Conservation (phyloP, 2,888 invertebrate species). For the Dione vanillae region DNA sequence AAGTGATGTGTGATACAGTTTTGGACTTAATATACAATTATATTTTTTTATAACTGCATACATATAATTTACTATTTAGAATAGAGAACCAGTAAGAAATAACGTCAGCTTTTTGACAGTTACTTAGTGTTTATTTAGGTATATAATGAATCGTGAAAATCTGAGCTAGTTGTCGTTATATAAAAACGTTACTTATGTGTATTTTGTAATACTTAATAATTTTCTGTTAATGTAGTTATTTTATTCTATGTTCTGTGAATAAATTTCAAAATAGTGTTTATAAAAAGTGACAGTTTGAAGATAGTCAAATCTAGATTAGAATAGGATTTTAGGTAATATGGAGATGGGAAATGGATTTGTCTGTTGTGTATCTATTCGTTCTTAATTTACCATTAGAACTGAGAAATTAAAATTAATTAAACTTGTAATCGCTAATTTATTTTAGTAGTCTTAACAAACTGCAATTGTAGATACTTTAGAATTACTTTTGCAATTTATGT, state of each 20-base stretch:
- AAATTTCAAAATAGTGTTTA: too few species aligned
- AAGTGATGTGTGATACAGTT: constrained; percentile 20
- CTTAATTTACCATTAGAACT: not conserved
- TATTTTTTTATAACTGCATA: not conserved
- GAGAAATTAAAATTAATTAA: not conserved
- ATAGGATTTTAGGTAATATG: not conserved
- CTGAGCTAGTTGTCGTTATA: too few species aligned
- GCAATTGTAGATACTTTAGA: not conserved
- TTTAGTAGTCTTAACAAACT: not conserved
- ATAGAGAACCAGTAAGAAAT: not conserved
- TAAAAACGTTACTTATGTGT: too few species aligned
- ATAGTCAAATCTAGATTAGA: too few species aligned
- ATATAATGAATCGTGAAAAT: too few species aligned
- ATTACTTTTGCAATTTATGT: constrained; percentile 11
- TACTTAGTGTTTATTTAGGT: not conserved
- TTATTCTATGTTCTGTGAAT: too few species aligned
- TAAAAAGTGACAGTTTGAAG: too few species aligned
- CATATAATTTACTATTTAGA: not conserved
- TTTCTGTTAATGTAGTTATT: too few species aligned
- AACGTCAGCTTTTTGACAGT: not conserved
- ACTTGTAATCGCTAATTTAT: not conserved
- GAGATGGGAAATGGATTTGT: not conserved
- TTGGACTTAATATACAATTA: not conserved
- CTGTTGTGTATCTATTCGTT: not conserved
- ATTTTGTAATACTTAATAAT: too few species aligned